Base-by-base conservation (phyloP, 2,888 invertebrate species). In the Charanyca ferruginea region DNA sequence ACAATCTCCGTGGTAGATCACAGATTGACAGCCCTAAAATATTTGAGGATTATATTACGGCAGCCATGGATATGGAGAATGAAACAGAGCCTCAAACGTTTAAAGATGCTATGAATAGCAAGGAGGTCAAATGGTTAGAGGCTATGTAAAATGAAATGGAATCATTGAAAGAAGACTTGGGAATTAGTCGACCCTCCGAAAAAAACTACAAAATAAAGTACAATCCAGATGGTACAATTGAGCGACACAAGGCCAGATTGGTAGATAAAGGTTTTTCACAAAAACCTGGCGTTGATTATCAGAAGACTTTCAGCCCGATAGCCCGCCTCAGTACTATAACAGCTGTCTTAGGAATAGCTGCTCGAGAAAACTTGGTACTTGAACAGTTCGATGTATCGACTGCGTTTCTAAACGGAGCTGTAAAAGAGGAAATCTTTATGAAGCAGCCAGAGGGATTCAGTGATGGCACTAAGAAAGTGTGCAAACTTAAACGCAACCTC, bases 141-240 rank as follows among this genome's bases (percentile, higher is more conserved):
- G 41, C 44, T 32, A 20, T 45, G 45, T 3, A 45, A 22, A 45
- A 22, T 45, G 22, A 45, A 45, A 45, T 45, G 45, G 13, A 45
- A 23, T 48, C 48, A n/a, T 25, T 48, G 25, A 23, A 25, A 23
- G 48, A 48, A 48, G 48, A 45, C 45, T 45, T 45, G 45, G 45
- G 45, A 45, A 45, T 18, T 42, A 42, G 42, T 20, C 42, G 42
- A 42, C 20, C 42, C 18, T 18, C 42, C 42, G 18, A 42, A 42
- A 42, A 42, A 42, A 22, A 22, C 16, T 45, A 22, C 13, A 45
- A 22, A 22, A 22, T 45, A 2, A 45, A 45, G 45, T 22, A 45
- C 11, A 45, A 45, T 45, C 45, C 22, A 45, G 22, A 45, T 45
- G 22, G 45, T 45, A 45, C 45, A 45, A 22, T 45, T 22, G 22